Conservation (phyloP, 2,113 vertebrate genomes). For the Engraulis encrasicolus region DNA sequence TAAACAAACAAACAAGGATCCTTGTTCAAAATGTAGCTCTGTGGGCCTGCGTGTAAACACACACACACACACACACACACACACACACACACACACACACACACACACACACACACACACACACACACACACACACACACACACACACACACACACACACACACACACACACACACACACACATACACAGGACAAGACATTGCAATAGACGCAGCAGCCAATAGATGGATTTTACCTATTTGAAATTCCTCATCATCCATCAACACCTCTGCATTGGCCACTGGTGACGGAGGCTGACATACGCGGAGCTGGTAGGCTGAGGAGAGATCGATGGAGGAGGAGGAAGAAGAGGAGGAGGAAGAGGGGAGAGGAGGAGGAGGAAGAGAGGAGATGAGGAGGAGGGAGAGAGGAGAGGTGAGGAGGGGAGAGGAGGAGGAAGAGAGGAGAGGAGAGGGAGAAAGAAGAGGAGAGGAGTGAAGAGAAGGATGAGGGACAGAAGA, state of each 20-base stretch:
- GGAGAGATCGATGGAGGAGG: slow-evolving; percentile 31
- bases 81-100: neutral
- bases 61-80: slow-evolving; percentile 34
- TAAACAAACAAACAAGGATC: neutral
- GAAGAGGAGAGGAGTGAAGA: no score
- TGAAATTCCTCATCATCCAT: slow-evolving; percentile 92
- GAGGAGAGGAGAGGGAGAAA: slow-evolving; percentile 27
- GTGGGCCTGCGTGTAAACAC: neutral
- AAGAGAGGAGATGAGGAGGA: neutral
- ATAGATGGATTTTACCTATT: slow-evolving; percentile 82
- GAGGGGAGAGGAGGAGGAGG: slow-evolving; percentile 33
- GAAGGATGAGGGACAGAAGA: slow-evolving; percentile 39
- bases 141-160: slow-evolving; percentile 40
- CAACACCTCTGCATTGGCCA: slow-evolving; percentile 90
- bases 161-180: slow-evolving; percentile 6
- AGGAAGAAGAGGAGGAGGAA: slow-evolving; percentile 21
- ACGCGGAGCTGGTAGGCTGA: slow-evolving; percentile 92
- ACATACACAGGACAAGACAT: neutral
- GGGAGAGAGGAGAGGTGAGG: neutral
- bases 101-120: slow-evolving; percentile 14
- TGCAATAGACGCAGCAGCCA: neutral
- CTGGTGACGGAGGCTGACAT: slow-evolving; percentile 84
- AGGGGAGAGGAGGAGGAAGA: slow-evolving; percentile 25
- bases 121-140: slow-evolving; percentile 2
- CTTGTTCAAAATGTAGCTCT: neutral